phyloP scores from a whole-genome alignment of 2,888 invertebrate species.

The Ernsta delagoae region DNA sequence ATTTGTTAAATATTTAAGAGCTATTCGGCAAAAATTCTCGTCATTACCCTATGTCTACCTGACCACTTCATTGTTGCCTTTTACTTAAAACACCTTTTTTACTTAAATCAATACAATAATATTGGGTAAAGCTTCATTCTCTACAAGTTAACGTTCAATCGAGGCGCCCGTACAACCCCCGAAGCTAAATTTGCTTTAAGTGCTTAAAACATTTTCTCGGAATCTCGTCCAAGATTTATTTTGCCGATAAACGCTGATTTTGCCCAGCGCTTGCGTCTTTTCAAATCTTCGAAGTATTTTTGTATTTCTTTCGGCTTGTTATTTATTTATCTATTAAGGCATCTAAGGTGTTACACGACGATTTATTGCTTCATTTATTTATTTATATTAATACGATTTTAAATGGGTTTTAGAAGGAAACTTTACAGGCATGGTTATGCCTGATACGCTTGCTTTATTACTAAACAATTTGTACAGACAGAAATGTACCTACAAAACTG shows the following conservation, averaged over 20 bases:
- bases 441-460: no score
- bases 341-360: constrained; percentile 4
- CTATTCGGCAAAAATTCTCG: no score
- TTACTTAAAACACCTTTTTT: not conserved
- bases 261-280: constrained; percentile 5
- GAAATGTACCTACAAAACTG: no score
- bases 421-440: no score
- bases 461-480: no score
- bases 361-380: not conserved
- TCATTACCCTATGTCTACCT: not conserved
- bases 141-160: not conserved
- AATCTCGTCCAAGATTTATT: constrained; percentile 14
- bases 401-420: not conserved
- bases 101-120: not conserved
- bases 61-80: not conserved
- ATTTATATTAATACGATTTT: not conserved
- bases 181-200: constrained; percentile 11
- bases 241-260: constrained; percentile 19
- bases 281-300: not conserved
- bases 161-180: constrained; percentile 1
- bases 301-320: constrained; percentile 15
- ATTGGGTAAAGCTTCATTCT: not conserved
- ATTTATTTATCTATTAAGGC: not conserved
- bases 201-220: constrained; percentile 10
- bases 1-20: no score